These are phyloP conservation scores for Bufotes viridis DNA, from an alignment of 2,797 vertebrate species.

Conservation along the genomic window DNA sequence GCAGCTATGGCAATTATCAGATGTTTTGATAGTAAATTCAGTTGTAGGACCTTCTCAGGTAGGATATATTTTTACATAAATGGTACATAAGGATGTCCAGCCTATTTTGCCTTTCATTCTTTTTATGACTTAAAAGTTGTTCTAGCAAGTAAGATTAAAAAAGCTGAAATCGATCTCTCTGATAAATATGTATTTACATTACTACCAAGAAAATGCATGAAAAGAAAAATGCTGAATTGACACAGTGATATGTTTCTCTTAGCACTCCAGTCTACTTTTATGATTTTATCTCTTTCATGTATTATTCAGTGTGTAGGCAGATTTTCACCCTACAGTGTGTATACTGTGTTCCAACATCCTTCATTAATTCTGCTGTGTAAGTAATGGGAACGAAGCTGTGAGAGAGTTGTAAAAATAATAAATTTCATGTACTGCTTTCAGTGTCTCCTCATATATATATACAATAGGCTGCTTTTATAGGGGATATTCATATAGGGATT, in stretches of 20 bases:
- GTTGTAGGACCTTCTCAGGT: background rate
- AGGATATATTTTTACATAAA: background rate
- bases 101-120: background rate
- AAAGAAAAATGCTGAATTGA: conserved; percentile 55
- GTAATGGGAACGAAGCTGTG: conserved; percentile 47
- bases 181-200: conserved; percentile 54
- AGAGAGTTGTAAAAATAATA: conserved; percentile 52
- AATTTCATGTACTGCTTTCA: conserved; percentile 39
- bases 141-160: conserved; percentile 17
- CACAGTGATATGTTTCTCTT: conserved; percentile 53
- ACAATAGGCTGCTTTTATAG: conserved; percentile 15
- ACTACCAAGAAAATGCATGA: conserved; percentile 34
- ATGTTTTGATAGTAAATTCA: background rate
- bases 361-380: conserved; percentile 57
- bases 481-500: no score
- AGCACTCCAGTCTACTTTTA: conserved; percentile 51
- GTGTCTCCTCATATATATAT: conserved; percentile 9
- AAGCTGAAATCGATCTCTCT: conserved; percentile 26
- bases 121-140: background rate
- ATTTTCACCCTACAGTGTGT: conserved; percentile 52
- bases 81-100: background rate
- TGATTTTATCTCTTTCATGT: conserved; percentile 50
- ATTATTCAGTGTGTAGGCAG: conserved; percentile 59
- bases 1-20: background rate
- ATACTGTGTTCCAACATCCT: conserved; percentile 46